Evolutionary conservation across 2,113 vertebrate genomes (phyloP), one percentile per base, ranked within the genome.

Genomic region (Mugil cephalus): DNA sequence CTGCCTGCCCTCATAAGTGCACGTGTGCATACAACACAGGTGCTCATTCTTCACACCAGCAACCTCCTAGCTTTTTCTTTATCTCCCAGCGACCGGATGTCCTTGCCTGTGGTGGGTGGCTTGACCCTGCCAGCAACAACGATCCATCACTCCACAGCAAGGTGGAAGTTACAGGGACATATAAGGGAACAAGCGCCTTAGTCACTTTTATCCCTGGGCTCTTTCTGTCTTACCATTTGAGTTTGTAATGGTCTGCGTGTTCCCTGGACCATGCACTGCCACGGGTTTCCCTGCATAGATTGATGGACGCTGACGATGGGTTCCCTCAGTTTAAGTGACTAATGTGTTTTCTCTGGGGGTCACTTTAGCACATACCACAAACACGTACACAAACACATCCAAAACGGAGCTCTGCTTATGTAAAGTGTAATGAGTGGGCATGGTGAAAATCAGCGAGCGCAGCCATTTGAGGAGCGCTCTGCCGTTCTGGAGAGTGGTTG

Each of bases 361-460:
- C 47, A 68, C 78, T 72, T 61, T 51, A 54, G 21, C 48, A 63
- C 39, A 46, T 52, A 39, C n/a, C 59, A 60, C 74, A 75, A 34
- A 56, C 35, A 53, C 0, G 58, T 34, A 48, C 51, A 19, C 65
- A 61, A 42, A 56, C 58, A 58, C 51, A 51, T 40, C 68, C 50
- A 47, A 11, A n/a, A 56, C 15, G 18, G 14, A 53, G 30, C 42
- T 59, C 51, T 42, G 84, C 82, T 88, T 90, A 90, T 79, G 72
- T 92, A 90, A 86, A 85, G 55, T 24, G 7, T 55, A 47, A 51
- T 74, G 85, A 90, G 90, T 92, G 90, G 87, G 88, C 88, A 83
- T 8, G 21, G 77, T 63, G 50, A 65, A 71, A 82, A 79, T 78
- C 65, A 66, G 65, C 10, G 69, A 80, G 73, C 3, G 42, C 80